Conservation (phyloP, 2,888 invertebrate species). For the Eristalis arbustorum region DNA sequence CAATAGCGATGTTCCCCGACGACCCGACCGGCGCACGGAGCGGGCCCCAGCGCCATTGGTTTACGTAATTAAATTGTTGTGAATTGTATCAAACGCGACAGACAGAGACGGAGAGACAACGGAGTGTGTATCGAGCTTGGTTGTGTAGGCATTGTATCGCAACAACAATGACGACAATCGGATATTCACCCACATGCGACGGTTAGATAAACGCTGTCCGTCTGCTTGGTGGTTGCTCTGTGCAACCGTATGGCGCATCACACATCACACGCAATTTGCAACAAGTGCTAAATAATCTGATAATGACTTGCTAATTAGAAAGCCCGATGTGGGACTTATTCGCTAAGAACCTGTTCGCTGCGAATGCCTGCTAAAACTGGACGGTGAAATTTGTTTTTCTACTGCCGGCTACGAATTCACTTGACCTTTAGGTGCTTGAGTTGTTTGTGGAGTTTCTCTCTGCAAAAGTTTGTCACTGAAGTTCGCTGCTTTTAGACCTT, state of each 20-base stretch:
- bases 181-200: constrained; percentile 10
- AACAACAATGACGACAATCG: constrained; percentile 62
- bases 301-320: neutral
- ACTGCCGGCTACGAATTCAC: neutral
- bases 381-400: neutral
- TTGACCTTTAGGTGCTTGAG: neutral
- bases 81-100: constrained; percentile 43
- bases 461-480: no score
- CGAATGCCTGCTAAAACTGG: neutral
- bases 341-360: neutral
- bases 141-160: constrained; percentile 32
- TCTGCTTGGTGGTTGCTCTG: neutral
- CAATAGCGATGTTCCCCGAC: constrained; percentile 41
- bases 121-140: neutral
- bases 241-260: neutral
- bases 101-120: neutral
- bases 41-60: constrained; percentile 21
- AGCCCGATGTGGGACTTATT: neutral
- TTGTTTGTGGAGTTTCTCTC: neutral
- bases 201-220: neutral
- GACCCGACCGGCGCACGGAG: constrained; percentile 12
- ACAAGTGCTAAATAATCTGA: neutral
- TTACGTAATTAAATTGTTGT: constrained; percentile 62
- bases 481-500: no score
- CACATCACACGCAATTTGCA: neutral